Evolutionary conservation across 1,140 invertebrate species (phyloP), one percentile per base, ranked within the genome.

Genomic region (Drosophila baimaii): DNA sequence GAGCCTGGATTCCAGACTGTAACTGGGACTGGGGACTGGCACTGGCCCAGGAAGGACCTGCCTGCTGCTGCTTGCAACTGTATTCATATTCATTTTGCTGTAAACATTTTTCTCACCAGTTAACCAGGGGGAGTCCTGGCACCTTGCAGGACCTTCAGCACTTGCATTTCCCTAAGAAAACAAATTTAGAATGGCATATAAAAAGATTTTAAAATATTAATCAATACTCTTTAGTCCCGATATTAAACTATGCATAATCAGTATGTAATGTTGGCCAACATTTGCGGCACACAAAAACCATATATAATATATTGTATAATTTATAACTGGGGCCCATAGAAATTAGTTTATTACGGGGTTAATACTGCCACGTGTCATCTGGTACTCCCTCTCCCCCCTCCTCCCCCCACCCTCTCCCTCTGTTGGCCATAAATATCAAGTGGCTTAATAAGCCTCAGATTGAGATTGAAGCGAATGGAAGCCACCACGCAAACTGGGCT

Each of bases 381-480:
- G 31, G 29, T 12, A 15, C 17, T 23, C 37, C 8, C 10, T n/a
- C 10, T 21, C 59, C 37, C 56, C 58, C n/a, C 17, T 23, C 37
- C 8, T 7, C 13, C 10, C n/a, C 59, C 37, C 56, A 58, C 37
- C 8, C 10, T n/a, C 10, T 21, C 59, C 37, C 56, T 55, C 61
- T 52, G 49, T 25, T 29, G 51, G 43, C 68, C 46, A 88, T 89
- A 80, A 88, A 89, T 80, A 78, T 74, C 63, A 73, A 77, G 58
- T 78, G 68, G 72, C 65, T 80, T 80, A 83, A 88, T 88, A 74
- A 86, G 82, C 74, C n/a, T 19, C 5, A 35, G 8, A 44, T 44
- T 59, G 37, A 19, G 41, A 33, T 65, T 62, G 37, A 64, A 35
- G 49, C 5, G 7, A 17, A 19, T 25, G n/a, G n/a, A n/a, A n/a